Evolutionary conservation across 2,113 vertebrate species (phyloP).

Genomic region (Vicugna pacos): DNA sequence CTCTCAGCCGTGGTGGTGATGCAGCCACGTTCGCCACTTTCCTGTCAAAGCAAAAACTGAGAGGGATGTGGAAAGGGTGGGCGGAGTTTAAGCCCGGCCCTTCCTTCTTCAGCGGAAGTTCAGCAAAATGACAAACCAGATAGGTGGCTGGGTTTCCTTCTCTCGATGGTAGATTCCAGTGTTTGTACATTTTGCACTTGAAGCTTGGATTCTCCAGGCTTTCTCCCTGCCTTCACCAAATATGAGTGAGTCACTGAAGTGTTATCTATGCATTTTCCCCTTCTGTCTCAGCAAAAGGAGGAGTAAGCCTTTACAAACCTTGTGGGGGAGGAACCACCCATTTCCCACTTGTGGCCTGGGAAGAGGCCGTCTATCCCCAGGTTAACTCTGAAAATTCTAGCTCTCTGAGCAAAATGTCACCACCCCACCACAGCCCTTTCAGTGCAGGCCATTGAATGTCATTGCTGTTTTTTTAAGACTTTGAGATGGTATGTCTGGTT

Average conservation of each 20-base stretch:
- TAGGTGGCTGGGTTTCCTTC: conserved; percentile 49
- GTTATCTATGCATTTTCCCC: conserved; percentile 37
- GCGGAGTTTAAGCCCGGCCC: conserved; percentile 43
- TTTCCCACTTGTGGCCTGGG: not conserved
- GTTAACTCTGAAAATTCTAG: not conserved
- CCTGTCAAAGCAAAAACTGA: not conserved
- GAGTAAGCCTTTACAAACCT: conserved; percentile 46
- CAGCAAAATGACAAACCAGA: conserved; percentile 45
- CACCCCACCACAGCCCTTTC: not conserved
- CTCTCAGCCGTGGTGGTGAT: not conserved
- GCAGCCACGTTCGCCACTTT: not conserved
- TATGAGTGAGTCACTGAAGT: conserved; percentile 67
- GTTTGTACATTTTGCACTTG: conserved; percentile 51
- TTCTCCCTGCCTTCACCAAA: conserved; percentile 65
- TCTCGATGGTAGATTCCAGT: conserved; percentile 54
- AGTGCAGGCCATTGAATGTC: not conserved
- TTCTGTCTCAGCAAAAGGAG: conserved; percentile 52
- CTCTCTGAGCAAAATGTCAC: not conserved
- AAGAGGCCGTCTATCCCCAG: not conserved
- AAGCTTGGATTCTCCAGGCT: conserved; percentile 62
- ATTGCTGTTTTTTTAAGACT: not conserved
- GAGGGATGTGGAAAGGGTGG: conserved; percentile 23
- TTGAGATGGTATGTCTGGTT: not conserved
- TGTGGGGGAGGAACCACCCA: not conserved
- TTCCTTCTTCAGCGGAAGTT: conserved; percentile 46